Conservation (phyloP, 2,888 invertebrate genomes). For the Dolichomitus sp. region DNA sequence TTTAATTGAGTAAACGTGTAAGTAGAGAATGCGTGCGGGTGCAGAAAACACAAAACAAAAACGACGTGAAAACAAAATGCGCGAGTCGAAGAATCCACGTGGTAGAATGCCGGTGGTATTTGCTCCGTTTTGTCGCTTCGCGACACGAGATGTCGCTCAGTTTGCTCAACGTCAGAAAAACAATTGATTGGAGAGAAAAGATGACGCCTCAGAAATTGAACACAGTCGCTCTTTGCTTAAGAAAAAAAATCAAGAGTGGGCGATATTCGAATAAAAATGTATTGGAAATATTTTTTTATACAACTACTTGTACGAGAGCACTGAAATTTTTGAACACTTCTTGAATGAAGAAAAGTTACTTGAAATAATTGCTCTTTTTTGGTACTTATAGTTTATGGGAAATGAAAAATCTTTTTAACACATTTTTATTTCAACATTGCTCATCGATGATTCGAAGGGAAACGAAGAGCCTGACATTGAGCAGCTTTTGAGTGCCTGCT, state of each 20-base stretch:
- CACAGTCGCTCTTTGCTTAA: neutral
- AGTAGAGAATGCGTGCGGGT: constrained; percentile 61
- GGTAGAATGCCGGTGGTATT: constrained; percentile 54
- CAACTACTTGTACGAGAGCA: too few relatives aligned
- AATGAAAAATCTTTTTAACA: too few relatives aligned
- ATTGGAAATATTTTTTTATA: too few relatives aligned
- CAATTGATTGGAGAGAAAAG: neutral
- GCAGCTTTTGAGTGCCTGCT: neutral
- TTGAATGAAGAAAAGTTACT: too few relatives aligned
- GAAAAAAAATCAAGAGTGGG: too few relatives aligned
- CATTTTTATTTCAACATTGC: neutral
- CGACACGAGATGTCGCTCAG: neutral
- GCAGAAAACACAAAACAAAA: constrained; percentile 50
- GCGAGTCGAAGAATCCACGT: constrained; percentile 49
- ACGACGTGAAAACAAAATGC: constrained; percentile 31
- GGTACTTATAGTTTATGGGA: too few relatives aligned
- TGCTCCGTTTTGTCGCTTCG: constrained; percentile 52
- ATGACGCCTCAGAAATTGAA: constrained; percentile 7
- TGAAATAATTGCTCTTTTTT: too few relatives aligned
- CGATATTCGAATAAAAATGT: too few relatives aligned
- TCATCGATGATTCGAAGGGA: too few relatives aligned
- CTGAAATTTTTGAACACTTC: too few relatives aligned
- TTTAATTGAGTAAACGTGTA: constrained; percentile 63
- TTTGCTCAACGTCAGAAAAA: neutral
- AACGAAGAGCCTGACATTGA: neutral